phyloP scores from a whole-genome alignment of 2,888 invertebrate species.

The Synergus gifuensis region DNA sequence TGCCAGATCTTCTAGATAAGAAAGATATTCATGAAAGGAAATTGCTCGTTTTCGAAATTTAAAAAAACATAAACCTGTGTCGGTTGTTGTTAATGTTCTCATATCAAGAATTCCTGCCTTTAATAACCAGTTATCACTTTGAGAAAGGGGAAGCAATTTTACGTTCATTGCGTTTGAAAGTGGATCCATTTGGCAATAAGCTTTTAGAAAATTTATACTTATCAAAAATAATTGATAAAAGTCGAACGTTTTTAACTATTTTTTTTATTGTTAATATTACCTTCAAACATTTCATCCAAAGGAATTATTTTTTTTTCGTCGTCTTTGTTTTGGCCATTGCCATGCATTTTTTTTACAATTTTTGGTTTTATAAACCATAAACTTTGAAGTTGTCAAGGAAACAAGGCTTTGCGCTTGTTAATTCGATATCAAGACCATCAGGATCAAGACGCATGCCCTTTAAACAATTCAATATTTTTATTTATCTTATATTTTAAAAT shows the following conservation, averaged over 20 bases:
- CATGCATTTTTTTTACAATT: conserved; percentile 4
- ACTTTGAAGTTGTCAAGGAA: not conserved
- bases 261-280: conserved; percentile 51
- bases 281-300: conserved; percentile 63
- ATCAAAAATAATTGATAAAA: conserved; percentile 35
- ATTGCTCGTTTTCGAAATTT: conserved; percentile 70
- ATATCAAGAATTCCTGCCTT: conserved; percentile 66
- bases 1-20: conserved; percentile 63
- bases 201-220: conserved; percentile 51
- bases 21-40: conserved; percentile 63
- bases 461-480: not conserved
- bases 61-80: conserved; percentile 68
- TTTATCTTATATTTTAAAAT: not conserved
- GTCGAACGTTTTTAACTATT: not conserved
- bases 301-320: conserved; percentile 56
- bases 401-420: not conserved
- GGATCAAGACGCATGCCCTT: not conserved
- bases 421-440: not conserved
- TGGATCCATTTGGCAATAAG: conserved; percentile 67
- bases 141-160: conserved; percentile 65
- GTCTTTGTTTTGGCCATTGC: conserved; percentile 37
- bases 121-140: conserved; percentile 67
- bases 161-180: conserved; percentile 57
- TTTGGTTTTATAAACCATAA: not conserved
- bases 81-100: conserved; percentile 64